A percentile compares a stretch with the other conserved stretches of the same genome.
These are phyloP conservation scores for Phylloscopus whistleri DNA, from an alignment of 2,113 vertebrate genomes.

Conservation along the genomic window DNA sequence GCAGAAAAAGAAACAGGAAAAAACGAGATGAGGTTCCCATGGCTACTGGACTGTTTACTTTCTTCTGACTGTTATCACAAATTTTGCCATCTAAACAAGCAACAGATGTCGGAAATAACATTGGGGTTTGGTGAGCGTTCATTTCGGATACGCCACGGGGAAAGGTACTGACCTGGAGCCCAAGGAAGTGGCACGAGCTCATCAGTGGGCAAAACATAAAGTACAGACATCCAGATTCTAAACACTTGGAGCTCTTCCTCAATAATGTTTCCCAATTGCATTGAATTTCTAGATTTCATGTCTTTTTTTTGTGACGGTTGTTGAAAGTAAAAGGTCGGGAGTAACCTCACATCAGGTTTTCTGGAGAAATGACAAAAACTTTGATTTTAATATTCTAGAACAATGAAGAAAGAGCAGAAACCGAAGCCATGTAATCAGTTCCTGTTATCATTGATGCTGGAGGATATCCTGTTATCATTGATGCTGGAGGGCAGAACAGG, in stretches of 20 bases:
- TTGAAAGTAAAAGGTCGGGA: not conserved
- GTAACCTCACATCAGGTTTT: not conserved
- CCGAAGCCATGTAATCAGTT: not conserved
- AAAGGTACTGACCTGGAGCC: not conserved
- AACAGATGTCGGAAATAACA: conserved; percentile 56
- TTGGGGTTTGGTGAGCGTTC: not conserved
- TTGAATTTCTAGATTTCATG: not conserved
- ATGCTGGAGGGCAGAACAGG: not conserved
- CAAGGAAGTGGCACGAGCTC: not conserved
- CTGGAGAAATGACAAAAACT: not conserved
- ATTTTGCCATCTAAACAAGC: conserved; percentile 58
- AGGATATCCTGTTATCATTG: not conserved
- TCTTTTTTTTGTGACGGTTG: not conserved
- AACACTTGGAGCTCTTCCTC: not conserved
- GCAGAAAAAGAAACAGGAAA: conserved; percentile 60
- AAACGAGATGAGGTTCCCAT: conserved; percentile 62
- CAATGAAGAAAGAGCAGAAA: not conserved
- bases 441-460: not conserved
- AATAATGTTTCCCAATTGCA: not conserved
- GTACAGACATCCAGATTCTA: not conserved
- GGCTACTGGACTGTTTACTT: conserved; percentile 55
- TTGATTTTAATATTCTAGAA: not conserved
- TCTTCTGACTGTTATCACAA: conserved; percentile 54
- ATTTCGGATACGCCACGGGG: not conserved
- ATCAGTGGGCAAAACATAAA: not conserved